These are phyloP conservation scores for Pseudachorutes palmiensis DNA, from an alignment of 1,140 invertebrate species.

Conservation along the genomic window DNA sequence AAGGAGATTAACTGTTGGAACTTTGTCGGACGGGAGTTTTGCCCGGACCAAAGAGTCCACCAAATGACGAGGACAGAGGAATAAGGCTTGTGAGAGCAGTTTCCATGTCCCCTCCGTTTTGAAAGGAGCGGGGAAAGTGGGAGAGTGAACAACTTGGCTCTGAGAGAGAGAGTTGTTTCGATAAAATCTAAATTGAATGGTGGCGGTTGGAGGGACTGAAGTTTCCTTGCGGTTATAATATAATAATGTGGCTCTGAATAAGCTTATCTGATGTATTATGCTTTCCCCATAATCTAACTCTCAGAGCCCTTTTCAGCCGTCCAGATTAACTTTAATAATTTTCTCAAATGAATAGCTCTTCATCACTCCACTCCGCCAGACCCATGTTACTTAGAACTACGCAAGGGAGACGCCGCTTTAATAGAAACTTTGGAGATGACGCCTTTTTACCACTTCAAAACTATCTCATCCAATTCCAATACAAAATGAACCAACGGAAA, in stretches of 20 bases:
- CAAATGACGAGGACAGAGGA: no score
- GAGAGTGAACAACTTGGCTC: not conserved
- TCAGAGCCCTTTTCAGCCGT: slow-evolving; percentile 35
- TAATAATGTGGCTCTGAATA: slow-evolving; percentile 9
- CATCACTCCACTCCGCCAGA: slow-evolving; percentile 13
- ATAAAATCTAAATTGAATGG: slow-evolving; percentile 14
- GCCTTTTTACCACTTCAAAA: not conserved
- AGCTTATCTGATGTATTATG: slow-evolving; percentile 2
- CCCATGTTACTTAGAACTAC: no score
- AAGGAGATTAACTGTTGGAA: not conserved
- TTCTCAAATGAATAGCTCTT: slow-evolving; percentile 37
- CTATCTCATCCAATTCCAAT: not conserved
- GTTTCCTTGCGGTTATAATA: slow-evolving; percentile 35
- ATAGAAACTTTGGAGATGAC: slow-evolving; percentile 6
- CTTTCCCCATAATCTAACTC: slow-evolving; percentile 26
- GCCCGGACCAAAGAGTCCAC: no score
- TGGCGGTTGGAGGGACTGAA: slow-evolving; percentile 6
- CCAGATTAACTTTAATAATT: slow-evolving; percentile 39
- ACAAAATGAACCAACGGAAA: no score
- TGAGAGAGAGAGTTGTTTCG: slow-evolving; percentile 3
- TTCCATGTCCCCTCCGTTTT: no score
- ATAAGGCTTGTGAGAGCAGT: no score
- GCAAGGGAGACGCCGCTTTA: not conserved
- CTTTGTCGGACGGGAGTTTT: not conserved
- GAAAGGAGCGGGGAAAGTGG: not conserved